These are phyloP conservation scores for Dolichotis patagonum DNA, from an alignment of 2,113 vertebrate genomes.

Conservation along the genomic window DNA sequence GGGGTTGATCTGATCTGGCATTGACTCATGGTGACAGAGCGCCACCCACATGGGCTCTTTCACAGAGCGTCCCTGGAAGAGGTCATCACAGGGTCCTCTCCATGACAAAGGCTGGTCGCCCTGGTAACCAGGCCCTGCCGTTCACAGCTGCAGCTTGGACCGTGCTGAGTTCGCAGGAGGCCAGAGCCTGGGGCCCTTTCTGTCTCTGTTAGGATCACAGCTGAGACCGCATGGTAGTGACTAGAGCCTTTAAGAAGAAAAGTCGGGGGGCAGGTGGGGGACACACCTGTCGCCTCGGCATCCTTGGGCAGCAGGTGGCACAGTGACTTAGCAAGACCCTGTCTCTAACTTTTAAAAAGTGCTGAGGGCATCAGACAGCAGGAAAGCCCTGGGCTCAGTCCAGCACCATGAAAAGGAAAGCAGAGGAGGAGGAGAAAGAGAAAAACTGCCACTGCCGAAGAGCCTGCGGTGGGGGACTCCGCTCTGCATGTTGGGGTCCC, in stretches of 20 bases:
- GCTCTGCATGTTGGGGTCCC: rapidly evolving
- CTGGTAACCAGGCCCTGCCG: background rate
- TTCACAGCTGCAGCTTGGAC: background rate
- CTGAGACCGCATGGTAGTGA: too few relatives aligned
- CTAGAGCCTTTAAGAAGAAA: background rate
- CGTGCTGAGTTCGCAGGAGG: background rate
- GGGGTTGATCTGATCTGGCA: background rate
- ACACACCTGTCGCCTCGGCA: background rate
- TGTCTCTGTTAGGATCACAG: background rate
- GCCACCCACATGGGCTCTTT: background rate
- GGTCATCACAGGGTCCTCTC: background rate
- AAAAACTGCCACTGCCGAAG: background rate
- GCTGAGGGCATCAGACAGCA: background rate
- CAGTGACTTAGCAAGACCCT: background rate
- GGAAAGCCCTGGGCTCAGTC: background rate
- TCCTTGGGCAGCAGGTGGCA: background rate
- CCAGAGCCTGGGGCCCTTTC: background rate
- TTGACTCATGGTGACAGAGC: background rate
- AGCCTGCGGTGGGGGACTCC: background rate
- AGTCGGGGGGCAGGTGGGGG: rapidly evolving
- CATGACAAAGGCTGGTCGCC: rapidly evolving
- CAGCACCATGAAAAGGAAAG: background rate
- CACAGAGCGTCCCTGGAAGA: background rate
- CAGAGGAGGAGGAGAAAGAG: background rate
- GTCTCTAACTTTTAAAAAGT: background rate